Percentiles rank a stretch among this genome's conserved stretches.
These are phyloP conservation scores for Cuculus canorus DNA, from an alignment of 2,797 vertebrate species.

Conservation along the genomic window DNA sequence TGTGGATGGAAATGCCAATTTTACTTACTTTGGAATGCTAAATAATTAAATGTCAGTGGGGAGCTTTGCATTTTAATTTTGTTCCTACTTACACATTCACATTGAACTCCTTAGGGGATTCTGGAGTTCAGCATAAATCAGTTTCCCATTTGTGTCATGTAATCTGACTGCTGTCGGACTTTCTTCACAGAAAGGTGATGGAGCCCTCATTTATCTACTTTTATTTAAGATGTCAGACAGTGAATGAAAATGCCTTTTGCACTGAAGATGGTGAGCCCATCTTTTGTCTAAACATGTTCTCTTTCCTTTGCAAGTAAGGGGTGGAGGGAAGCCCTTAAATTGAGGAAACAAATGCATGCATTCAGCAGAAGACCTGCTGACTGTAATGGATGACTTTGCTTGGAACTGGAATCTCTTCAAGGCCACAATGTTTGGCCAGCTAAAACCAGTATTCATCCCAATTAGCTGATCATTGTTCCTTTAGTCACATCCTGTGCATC, in stretches of 20 bases:
- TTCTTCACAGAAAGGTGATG: background rate
- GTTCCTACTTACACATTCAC: background rate
- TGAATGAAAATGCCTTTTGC: background rate
- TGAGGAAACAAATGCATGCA: background rate
- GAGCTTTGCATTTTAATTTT: slow-evolving; percentile 23
- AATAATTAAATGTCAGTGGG: background rate
- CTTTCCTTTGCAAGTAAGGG: background rate
- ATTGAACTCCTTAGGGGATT: background rate
- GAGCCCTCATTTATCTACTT: background rate
- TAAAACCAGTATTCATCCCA: slow-evolving; percentile 10
- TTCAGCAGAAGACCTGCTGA: background rate
- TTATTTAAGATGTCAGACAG: background rate
- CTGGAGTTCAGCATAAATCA: background rate
- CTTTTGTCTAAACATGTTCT: background rate
- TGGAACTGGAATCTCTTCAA: background rate
- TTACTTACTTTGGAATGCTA: background rate
- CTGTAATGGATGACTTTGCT: slow-evolving; percentile 2
- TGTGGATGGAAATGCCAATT: background rate
- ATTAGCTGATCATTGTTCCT: slow-evolving; percentile 45
- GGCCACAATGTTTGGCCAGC: background rate
- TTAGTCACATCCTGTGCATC: slow-evolving; percentile 64
- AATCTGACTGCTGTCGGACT: background rate
- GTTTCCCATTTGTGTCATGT: background rate
- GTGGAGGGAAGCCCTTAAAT: background rate
- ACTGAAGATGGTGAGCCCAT: background rate